phyloP scores from a whole-genome alignment of 2,113 vertebrate genomes.

The Eonycteris spelaea region DNA sequence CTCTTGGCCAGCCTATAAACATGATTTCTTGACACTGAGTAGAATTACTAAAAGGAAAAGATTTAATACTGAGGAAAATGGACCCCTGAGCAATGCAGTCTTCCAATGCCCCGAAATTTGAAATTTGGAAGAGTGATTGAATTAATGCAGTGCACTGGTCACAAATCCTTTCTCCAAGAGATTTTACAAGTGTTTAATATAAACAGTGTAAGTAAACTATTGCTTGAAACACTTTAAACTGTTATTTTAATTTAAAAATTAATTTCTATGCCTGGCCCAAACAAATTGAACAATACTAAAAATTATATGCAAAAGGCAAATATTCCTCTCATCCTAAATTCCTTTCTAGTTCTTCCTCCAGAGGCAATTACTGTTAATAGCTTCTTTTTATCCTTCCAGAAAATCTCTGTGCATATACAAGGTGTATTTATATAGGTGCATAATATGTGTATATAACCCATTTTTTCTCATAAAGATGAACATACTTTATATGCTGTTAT shows the following conservation, averaged over 20 bases:
- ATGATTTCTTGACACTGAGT: neutral
- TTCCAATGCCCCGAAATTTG: neutral
- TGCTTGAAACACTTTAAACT: neutral
- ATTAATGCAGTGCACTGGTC: neutral
- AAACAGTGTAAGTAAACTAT: neutral
- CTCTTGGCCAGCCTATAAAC: neutral
- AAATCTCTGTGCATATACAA: neutral
- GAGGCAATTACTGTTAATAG: neutral
- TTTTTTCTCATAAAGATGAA: neutral
- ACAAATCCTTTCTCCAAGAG: neutral
- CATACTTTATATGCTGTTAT: neutral
- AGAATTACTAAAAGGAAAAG: constrained; percentile 12
- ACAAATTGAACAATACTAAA: constrained; percentile 18
- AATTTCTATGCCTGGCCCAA: neutral
- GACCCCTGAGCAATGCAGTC: neutral
- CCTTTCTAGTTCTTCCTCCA: neutral
- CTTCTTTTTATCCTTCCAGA: neutral
- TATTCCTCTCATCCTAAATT: neutral
- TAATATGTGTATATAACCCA: neutral
- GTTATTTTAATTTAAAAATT: constrained; percentile 8
- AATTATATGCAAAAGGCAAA: neutral
- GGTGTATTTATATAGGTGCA: neutral
- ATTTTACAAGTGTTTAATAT: neutral
- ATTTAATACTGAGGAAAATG: neutral
- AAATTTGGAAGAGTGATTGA: neutral